Conservation (phyloP, 2,888 invertebrate genomes). For the Stenolophus ochropezus region DNA sequence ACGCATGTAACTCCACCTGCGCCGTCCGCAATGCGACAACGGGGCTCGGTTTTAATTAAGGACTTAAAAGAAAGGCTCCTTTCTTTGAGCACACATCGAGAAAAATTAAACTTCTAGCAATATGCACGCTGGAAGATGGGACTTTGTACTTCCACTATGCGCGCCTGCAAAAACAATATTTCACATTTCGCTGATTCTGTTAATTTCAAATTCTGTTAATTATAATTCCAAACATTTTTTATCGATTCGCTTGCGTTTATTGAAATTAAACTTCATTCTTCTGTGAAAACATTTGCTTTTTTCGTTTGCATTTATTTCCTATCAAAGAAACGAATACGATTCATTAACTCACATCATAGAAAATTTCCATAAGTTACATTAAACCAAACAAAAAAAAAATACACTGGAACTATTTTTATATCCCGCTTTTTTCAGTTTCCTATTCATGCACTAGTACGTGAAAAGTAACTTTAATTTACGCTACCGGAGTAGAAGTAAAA, state of each 20-base stretch:
- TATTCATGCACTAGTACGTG: no score
- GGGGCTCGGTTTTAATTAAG: slow-evolving; percentile 1
- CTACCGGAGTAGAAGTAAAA: no score
- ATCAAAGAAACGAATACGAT: background rate
- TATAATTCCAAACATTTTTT: background rate
- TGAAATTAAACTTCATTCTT: background rate
- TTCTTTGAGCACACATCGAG: slow-evolving; percentile 1
- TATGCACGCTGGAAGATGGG: background rate
- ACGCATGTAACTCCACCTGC: slow-evolving; percentile 16
- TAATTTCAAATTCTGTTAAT: background rate
- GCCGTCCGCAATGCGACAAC: slow-evolving; percentile 4
- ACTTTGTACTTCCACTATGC: background rate
- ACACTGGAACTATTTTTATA: no score
- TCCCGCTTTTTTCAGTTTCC: no score
- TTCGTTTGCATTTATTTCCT: background rate
- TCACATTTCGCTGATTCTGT: background rate
- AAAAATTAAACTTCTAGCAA: slow-evolving; percentile 7
- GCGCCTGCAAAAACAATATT: background rate
- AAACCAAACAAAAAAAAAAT: no score
- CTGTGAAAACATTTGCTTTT: background rate
- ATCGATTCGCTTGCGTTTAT: background rate
- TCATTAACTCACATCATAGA: background rate
- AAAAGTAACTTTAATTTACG: no score
- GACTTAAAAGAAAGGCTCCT: background rate
- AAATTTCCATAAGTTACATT: no score